These are phyloP conservation scores for Muscidifurax raptorellus DNA, from an alignment of 1,140 invertebrate genomes.

Conservation along the genomic window DNA sequence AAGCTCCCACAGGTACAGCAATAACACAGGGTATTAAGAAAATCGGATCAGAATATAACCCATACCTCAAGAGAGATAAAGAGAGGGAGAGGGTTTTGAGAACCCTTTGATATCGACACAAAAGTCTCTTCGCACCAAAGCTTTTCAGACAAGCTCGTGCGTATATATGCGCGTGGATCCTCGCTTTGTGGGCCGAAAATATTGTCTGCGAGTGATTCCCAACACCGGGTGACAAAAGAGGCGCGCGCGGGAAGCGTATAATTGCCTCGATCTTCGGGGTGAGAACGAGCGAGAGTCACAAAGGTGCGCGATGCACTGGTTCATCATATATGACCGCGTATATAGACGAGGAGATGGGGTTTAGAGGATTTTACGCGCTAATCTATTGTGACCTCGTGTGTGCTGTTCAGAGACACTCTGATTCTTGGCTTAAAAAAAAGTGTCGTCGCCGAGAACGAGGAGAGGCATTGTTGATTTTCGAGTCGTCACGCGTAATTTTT, in stretches of 20 bases:
- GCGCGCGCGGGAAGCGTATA: constrained; percentile 35
- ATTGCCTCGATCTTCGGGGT: constrained; percentile 14
- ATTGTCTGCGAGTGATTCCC: constrained; percentile 22
- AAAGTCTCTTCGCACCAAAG: background rate
- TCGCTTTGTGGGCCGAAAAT: constrained; percentile 38
- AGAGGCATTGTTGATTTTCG: constrained; percentile 2
- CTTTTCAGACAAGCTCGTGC: background rate
- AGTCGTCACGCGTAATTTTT: constrained; percentile 4
- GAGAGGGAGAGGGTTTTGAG: background rate
- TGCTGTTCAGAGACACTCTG: background rate
- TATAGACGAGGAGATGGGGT: background rate
- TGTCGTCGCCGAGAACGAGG: background rate
- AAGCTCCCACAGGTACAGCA: background rate
- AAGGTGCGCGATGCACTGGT: background rate
- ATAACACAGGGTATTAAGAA: constrained; percentile 25
- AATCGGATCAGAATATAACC: background rate
- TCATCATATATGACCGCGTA: background rate
- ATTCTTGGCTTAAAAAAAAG: constrained; percentile 4
- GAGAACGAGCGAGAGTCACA: constrained; percentile 1
- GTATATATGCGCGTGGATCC: background rate
- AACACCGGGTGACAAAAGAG: constrained; percentile 6
- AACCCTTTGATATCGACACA: constrained; percentile 16
- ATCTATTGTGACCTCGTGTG: constrained; percentile 17
- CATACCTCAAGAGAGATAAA: background rate
- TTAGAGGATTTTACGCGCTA: constrained; percentile 18